phyloP scores from a whole-genome alignment of 2,888 invertebrate species.

The Lycocerus yunnanus region DNA sequence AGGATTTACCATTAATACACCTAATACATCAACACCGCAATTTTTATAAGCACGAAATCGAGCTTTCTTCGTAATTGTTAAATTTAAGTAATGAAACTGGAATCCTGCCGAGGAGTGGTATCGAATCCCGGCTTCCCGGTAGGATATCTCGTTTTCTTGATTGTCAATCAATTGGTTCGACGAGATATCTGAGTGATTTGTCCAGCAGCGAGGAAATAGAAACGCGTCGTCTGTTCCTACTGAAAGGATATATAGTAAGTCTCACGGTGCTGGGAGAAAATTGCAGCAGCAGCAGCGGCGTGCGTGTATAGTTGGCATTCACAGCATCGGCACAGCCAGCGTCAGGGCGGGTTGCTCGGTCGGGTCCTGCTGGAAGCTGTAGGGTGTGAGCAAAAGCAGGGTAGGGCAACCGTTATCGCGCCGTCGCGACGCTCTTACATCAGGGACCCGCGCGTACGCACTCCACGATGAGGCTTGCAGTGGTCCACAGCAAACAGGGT shows the following conservation, averaged over 20 bases:
- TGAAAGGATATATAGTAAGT: background rate
- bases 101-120: background rate
- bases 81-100: background rate
- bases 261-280: constrained; percentile 12
- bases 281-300: constrained; percentile 1
- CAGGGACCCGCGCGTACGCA: constrained; percentile 48
- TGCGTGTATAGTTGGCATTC: constrained; percentile 14
- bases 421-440: constrained; percentile 43
- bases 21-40: background rate
- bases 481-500: constrained; percentile 50
- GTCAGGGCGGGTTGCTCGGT: constrained; percentile 30
- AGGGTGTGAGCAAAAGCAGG: constrained; percentile 43
- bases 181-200: constrained; percentile 16
- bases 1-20: background rate
- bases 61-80: background rate
- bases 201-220: constrained; percentile 11
- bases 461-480: constrained; percentile 51
- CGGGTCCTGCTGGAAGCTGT: constrained; percentile 33
- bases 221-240: background rate
- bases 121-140: background rate
- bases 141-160: constrained; percentile 7
- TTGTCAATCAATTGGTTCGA: constrained; percentile 13
- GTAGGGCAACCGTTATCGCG: constrained; percentile 43
- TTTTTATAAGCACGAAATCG: background rate
- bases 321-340: constrained; percentile 27